Percentiles rank a stretch among this genome's conserved stretches.
These are phyloP conservation scores for Drosophila biarmipes DNA, from an alignment of 1,140 invertebrate genomes.

Conservation along the genomic window DNA sequence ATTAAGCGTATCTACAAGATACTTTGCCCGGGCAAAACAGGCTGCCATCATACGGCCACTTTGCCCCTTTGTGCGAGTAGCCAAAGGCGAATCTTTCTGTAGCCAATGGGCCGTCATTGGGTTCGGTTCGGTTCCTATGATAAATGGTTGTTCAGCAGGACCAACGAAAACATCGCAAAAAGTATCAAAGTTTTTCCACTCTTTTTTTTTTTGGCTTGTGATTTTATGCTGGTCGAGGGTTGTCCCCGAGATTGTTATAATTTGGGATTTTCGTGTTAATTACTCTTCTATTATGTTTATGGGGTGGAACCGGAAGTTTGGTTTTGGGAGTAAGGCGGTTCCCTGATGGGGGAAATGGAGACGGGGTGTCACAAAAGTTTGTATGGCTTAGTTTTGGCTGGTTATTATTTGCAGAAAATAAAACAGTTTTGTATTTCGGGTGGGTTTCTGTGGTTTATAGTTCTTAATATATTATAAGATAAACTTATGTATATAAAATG, in stretches of 20 bases:
- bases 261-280: constrained; percentile 82
- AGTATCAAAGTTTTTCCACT: constrained; percentile 43
- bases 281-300: constrained; percentile 73
- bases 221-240: constrained; percentile 53
- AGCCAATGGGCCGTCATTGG: constrained; percentile 73
- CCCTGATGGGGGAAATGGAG: constrained; percentile 19
- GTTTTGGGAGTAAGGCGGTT: constrained; percentile 18
- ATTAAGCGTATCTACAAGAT: constrained; percentile 62
- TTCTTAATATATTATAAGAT: too few species aligned
- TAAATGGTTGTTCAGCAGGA: constrained; percentile 67
- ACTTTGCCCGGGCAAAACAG: constrained; percentile 59
- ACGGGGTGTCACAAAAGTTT: constrained; percentile 12
- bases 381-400: not conserved
- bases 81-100: constrained; percentile 41
- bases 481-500: too few species aligned
- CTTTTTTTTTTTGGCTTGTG: constrained; percentile 6
- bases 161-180: constrained; percentile 50
- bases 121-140: constrained; percentile 55
- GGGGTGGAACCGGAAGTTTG: constrained; percentile 49
- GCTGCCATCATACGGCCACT: constrained; percentile 67
- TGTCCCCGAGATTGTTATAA: constrained; percentile 67
- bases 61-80: constrained; percentile 57
- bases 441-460: not conserved
- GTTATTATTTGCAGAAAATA: constrained; percentile 1
- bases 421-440: constrained; percentile 1